A percentile compares a stretch with the other conserved stretches of the same genome.
Evolutionary conservation across 2,888 invertebrate species (phyloP).

Genomic region (Xanthorhoe designata): DNA sequence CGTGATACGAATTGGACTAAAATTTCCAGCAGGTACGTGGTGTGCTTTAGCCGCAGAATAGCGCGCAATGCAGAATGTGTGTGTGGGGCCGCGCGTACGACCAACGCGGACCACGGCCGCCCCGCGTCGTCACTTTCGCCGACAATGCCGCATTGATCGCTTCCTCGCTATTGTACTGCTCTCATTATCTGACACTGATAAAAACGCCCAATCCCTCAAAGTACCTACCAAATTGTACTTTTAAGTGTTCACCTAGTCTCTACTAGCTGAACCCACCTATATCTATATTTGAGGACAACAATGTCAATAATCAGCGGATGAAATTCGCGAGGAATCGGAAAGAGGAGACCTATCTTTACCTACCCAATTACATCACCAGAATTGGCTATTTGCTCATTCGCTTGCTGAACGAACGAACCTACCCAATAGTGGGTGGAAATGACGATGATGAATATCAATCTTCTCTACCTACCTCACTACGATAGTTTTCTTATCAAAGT

Average conservation of each 20-base stretch:
- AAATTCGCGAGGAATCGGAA: too few relatives aligned
- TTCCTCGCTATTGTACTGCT: conserved; percentile 24
- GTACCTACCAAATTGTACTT: neutral
- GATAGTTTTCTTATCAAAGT: neutral
- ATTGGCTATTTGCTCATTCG: too few relatives aligned
- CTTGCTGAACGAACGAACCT: too few relatives aligned
- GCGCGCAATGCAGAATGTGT: conserved; percentile 3
- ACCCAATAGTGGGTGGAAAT: too few relatives aligned
- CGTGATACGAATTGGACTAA: conserved; percentile 33
- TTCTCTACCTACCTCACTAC: too few relatives aligned
- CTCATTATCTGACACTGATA: conserved; percentile 15
- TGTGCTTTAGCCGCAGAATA: conserved; percentile 9
- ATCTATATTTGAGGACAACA: too few relatives aligned
- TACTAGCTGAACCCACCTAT: too few relatives aligned
- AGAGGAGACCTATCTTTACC: too few relatives aligned
- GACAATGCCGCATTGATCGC: conserved; percentile 27
- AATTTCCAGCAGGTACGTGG: neutral
- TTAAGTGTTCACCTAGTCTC: neutral
- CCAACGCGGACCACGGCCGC: neutral
- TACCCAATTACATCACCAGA: too few relatives aligned
- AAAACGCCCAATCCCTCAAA: neutral
- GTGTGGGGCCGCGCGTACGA: conserved; percentile 6
- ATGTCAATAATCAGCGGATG: too few relatives aligned
- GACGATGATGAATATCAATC: too few relatives aligned
- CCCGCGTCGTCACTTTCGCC: conserved; percentile 34